A percentile compares a stretch with the other conserved stretches of the same genome.
Conservation (phyloP, 2,113 vertebrate species). For the Syngnathus scovelli region DNA sequence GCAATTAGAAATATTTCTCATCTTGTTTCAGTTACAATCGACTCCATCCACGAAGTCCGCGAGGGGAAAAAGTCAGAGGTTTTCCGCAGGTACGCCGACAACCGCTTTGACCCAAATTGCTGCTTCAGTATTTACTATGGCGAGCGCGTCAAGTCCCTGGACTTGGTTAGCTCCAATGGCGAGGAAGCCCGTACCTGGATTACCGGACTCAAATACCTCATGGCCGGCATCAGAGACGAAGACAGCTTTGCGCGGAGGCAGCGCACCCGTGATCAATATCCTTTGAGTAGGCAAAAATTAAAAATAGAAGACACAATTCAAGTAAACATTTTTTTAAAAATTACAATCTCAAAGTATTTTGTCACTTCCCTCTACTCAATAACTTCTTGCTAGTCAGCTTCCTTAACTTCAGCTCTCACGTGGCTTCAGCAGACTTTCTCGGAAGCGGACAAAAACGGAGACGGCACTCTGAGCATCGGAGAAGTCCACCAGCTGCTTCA, state of each 20-base stretch:
- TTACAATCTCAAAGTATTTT: neutral
- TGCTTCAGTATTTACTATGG: conserved; percentile 96
- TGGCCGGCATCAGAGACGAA: conserved; percentile 95
- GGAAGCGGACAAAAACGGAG: conserved; percentile 93
- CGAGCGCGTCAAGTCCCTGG: conserved; percentile 84
- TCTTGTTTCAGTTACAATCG: conserved; percentile 71
- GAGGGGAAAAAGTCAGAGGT: conserved; percentile 91
- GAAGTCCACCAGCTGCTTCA: conserved; percentile 94
- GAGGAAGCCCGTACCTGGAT: conserved; percentile 91
- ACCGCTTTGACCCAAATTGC: conserved; percentile 89
- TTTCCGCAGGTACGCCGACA: conserved; percentile 83
- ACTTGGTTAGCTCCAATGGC: conserved; percentile 80
- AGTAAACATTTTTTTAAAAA: neutral
- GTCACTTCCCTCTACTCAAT: neutral
- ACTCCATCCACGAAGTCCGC: conserved; percentile 91
- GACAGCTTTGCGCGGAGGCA: conserved; percentile 91
- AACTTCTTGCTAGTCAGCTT: neutral
- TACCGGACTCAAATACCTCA: conserved; percentile 88
- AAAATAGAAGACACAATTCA: neutral
- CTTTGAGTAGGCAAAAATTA: conserved; percentile 57
- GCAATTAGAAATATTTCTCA: neutral
- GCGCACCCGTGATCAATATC: conserved; percentile 96
- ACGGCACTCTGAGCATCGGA: conserved; percentile 85
- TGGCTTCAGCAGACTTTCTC: conserved; percentile 97
- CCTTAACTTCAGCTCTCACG: conserved; percentile 77